Conservation (phyloP, 2,888 invertebrate species). For the Oeneis ivallda region DNA sequence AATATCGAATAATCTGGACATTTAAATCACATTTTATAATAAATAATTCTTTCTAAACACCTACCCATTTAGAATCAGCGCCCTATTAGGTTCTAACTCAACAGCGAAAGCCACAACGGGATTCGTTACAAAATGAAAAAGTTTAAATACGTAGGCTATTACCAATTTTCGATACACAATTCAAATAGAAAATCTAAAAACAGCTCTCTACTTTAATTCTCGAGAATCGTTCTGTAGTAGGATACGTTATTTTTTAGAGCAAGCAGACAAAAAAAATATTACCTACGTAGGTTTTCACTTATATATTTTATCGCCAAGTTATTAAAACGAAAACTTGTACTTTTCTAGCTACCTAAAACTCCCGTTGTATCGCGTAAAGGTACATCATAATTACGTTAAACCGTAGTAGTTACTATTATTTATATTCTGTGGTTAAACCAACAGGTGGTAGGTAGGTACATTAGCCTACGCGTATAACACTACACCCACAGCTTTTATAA, state of each 20-base stretch:
- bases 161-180: background rate
- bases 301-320: background rate
- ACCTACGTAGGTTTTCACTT: background rate
- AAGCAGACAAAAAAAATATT: background rate
- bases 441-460: no score
- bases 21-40: constrained; percentile 59
- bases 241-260: background rate
- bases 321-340: background rate
- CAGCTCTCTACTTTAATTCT: background rate
- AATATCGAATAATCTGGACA: constrained; percentile 69
- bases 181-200: background rate
- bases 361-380: constrained; percentile 23
- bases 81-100: background rate
- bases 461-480: constrained; percentile 56
- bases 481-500: constrained; percentile 71
- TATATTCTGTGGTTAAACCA: no score
- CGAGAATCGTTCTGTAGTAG: background rate
- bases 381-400: constrained; percentile 15
- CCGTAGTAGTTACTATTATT: no score
- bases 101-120: constrained; percentile 27
- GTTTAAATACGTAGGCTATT: background rate
- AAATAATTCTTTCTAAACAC: constrained; percentile 48
- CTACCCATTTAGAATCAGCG: constrained; percentile 46
- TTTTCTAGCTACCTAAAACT: background rate
- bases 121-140: constrained; percentile 8